Base-by-base conservation (phyloP, 1,140 invertebrate species). In the Papilio machaon region DNA sequence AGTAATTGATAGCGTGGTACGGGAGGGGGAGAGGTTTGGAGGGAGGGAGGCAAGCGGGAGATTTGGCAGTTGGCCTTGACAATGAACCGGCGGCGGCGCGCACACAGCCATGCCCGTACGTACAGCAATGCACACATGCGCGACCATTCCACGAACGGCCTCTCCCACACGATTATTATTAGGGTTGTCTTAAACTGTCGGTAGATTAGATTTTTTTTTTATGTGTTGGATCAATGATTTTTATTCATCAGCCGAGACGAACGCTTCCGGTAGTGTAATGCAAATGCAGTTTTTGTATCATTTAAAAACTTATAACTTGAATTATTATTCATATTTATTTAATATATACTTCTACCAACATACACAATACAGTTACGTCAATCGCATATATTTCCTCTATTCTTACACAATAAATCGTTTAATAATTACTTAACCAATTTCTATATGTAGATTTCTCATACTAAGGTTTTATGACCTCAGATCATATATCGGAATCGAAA, bases 31-130 rank as follows among this genome's bases (percentile, higher is more conserved):
- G 84, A 81, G 85, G 86, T 82, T 85, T 86, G 86, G 87, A 89
- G 85, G 86, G 85, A 87, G 86, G 88, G 89, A 87, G 83, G 85
- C 85, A 85, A 90, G 89, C 89, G 90, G 91, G 87, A 93, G 91
- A 93, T 94, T 94, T 91, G 93, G 93, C 90, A 85, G 93, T 92
- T 94, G 92, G 93, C 93, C 93, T 94, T 94, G 93, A 92, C 93
- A 94, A 91, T 94, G 92, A 93, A 94, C 93, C 89, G 93, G 90
- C 92, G 92, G 91, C 91, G 91, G 89, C 89, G 84, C 90, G 84
- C 91, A 91, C 89, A 91, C 89, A 82, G 78, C 52, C 73, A 58
- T 47, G 30, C 79, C n/a, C 78, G 82, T 84, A 84, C 83, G 79
- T 86, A 86, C 83, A 85, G 85, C 79, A 84, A 88, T 88, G 81